phyloP scores from a whole-genome alignment of 2,113 vertebrate genomes.

The Tragulus kanchil region DNA sequence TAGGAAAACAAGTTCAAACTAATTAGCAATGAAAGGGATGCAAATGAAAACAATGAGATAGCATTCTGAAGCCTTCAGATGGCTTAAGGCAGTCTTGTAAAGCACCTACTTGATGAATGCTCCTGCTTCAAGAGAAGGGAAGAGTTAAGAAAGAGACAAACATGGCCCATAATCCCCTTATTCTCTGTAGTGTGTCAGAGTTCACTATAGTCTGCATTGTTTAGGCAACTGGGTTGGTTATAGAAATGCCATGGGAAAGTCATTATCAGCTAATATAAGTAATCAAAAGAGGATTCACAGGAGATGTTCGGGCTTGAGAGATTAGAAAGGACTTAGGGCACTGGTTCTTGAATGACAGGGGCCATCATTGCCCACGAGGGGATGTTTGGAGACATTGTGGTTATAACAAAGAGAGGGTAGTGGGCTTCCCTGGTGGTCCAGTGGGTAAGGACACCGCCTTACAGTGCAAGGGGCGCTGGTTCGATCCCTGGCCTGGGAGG shows the following conservation, averaged over 20 bases:
- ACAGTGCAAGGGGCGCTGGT: too few relatives aligned
- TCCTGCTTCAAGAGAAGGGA: not conserved
- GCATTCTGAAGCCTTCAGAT: not conserved
- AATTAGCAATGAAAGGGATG: not conserved
- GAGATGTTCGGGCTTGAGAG: not conserved
- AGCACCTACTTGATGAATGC: not conserved
- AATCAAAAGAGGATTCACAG: not conserved
- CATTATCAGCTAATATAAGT: not conserved
- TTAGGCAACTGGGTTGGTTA: not conserved
- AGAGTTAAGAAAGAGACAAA: not conserved
- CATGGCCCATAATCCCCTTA: not conserved
- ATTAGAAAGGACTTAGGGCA: not conserved
- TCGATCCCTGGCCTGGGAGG: too few relatives aligned
- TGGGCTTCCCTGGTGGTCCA: too few relatives aligned
- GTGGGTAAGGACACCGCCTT: too few relatives aligned
- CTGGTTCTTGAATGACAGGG: not conserved
- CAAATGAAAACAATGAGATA: not conserved
- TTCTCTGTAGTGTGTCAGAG: not conserved
- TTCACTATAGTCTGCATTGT: not conserved
- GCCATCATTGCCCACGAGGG: not conserved
- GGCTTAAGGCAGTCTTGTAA: not conserved
- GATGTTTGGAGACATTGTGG: not conserved
- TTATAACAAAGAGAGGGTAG: not conserved
- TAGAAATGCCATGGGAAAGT: not conserved
- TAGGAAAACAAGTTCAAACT: not conserved